phyloP scores from a whole-genome alignment of 2,113 vertebrate genomes.

The Platichthys flesus region DNA sequence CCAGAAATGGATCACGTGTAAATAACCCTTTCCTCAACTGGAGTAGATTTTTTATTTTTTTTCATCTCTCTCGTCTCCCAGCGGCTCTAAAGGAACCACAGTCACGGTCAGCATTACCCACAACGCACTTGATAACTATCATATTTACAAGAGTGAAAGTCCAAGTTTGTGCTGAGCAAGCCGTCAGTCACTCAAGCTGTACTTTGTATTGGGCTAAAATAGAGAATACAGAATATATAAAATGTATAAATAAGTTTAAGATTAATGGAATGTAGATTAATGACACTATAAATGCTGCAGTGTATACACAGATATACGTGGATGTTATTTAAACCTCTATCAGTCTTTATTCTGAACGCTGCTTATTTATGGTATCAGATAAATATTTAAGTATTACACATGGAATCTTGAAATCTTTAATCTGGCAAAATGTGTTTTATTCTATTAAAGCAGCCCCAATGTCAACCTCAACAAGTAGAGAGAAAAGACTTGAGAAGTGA shows the following conservation, averaged over 20 bases:
- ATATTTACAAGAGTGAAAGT: constrained; percentile 60
- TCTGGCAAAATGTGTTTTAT: constrained; percentile 11
- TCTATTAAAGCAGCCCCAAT: neutral
- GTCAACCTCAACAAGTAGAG: constrained; percentile 13
- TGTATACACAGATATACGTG: neutral
- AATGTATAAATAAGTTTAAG: neutral
- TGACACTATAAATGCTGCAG: neutral
- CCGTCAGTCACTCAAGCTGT: constrained; percentile 19
- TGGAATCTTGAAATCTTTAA: constrained; percentile 23
- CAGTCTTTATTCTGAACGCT: neutral
- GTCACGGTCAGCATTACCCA: constrained; percentile 46
- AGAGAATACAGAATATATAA: neutral
- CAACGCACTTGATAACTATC: constrained; percentile 56
- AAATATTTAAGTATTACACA: too few species aligned
- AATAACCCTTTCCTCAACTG: constrained; percentile 40
- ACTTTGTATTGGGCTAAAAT: neutral
- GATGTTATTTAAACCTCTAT: neutral
- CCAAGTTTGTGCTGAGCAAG: constrained; percentile 26
- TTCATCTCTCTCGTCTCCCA: constrained; percentile 62
- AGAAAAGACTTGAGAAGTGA: constrained; percentile 30
- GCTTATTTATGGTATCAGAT: constrained; percentile 4
- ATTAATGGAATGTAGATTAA: neutral
- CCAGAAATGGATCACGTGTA: constrained; percentile 20
- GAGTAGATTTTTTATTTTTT: constrained; percentile 38
- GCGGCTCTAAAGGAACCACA: constrained; percentile 36